Evolutionary conservation across 2,797 vertebrate genomes (phyloP).

Genomic region (Sebastolobus alascanus): DNA sequence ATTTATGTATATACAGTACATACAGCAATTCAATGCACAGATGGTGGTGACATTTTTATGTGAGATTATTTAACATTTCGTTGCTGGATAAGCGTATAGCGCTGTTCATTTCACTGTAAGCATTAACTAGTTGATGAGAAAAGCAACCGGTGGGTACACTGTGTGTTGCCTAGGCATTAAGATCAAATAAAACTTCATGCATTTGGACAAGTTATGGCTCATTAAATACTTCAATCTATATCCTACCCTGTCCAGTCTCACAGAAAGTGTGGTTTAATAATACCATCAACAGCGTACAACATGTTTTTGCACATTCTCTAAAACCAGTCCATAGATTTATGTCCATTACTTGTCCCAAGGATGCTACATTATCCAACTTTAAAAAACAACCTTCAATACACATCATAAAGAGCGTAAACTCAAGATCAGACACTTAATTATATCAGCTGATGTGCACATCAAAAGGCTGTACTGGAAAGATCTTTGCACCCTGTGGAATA

Average conservation of each 20-base stretch:
- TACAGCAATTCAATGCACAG: constrained; percentile 84
- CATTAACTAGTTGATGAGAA: constrained; percentile 70
- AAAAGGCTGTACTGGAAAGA: constrained; percentile 71
- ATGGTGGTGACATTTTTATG: constrained; percentile 70
- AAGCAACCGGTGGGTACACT: constrained; percentile 72
- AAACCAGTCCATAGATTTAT: constrained; percentile 45
- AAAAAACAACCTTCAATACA: constrained; percentile 58
- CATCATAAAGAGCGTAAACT: constrained; percentile 47
- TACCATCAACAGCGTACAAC: constrained; percentile 33
- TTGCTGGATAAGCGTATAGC: constrained; percentile 67
- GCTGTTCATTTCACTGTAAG: constrained; percentile 75
- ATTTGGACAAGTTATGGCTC: constrained; percentile 80
- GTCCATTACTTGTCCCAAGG: constrained; percentile 47
- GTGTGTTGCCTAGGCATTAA: constrained; percentile 58
- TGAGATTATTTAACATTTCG: constrained; percentile 66
- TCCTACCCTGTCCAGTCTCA: constrained; percentile 47
- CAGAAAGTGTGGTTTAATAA: constrained; percentile 47
- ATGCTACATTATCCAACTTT: constrained; percentile 67
- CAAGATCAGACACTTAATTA: constrained; percentile 34
- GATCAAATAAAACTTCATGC: constrained; percentile 78
- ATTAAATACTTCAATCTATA: constrained; percentile 74
- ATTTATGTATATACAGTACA: constrained; percentile 83
- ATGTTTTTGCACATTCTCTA: constrained; percentile 36
- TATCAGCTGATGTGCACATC: constrained; percentile 71
- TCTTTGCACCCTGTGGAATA: constrained; percentile 76